Evolutionary conservation across 2,888 invertebrate species (phyloP), one percentile per base, ranked within the genome.

Genomic region (Nemoura dubitans): DNA sequence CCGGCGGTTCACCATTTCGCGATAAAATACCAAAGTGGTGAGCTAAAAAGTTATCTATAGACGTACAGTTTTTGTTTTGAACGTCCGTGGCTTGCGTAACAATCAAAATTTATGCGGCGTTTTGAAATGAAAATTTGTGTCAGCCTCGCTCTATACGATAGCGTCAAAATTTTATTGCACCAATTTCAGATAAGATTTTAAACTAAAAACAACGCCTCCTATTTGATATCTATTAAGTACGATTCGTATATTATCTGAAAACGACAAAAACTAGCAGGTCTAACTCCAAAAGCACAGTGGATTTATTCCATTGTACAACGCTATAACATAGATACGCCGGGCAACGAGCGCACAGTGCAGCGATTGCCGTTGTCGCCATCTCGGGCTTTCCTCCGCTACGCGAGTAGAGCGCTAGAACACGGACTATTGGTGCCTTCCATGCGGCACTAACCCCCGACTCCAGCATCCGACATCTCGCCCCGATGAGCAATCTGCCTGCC

Each of bases 401-500:
- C 36, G 36, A 36, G 36, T 36, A 26, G 0, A 10, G 7, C 26
- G 78, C 28, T 27, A 78, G 5, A 78, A 28, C 78, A 78, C 27
- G 27, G 78, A 27, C 78, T 78, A 78, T 78, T 14, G 78, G 78
- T 27, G 10, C 25, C 28, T 16, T 78, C 16, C 78, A 28, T 78
- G 78, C 89, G 89, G 89, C 89, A 91, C 91, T 91, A 91, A 91
- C 90, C 59, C 59, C 91, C 91, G 91, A 91, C 90, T 14, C 59
- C 87, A 88, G 91, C 91, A n/a, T 90, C 90, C 90, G 90, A 91
- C 90, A 91, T 91, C 91, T 91, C 91, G 91, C 91, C 91, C 91
- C 92, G 92, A 93, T 93, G 93, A 93, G 92, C 93, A 92, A 93
- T 93, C 92, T 92, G 93, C 92, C 93, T 93, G 59, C 59, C 21